A percentile compares a stretch with the other conserved stretches of the same genome.
Evolutionary conservation across 2,888 invertebrate species (phyloP).

Genomic region (Eustalomyia histrio): DNA sequence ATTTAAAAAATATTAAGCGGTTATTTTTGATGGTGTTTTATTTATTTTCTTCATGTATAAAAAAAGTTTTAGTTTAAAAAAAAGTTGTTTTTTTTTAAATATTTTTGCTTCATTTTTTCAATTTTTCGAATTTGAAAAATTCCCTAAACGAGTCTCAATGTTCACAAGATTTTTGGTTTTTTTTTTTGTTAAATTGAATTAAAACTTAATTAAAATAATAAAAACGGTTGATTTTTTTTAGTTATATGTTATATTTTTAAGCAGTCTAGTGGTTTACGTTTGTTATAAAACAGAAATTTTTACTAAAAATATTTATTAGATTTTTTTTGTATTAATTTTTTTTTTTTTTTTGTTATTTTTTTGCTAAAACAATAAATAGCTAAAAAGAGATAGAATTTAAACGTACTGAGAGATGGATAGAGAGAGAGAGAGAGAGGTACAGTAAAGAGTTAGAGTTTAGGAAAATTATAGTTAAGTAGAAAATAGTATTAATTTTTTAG

Average conservation of each 20-base stretch:
- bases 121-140: conserved; percentile 71
- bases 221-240: conserved; percentile 49
- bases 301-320: conserved; percentile 62
- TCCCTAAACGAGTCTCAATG: conserved; percentile 78
- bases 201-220: conserved; percentile 39
- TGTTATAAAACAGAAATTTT: conserved; percentile 48
- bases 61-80: conserved; percentile 52
- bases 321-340: neutral
- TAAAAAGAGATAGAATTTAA: neutral
- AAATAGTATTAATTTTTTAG: neutral
- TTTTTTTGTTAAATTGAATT: conserved; percentile 52
- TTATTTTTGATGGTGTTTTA: conserved; percentile 51
- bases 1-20: conserved; percentile 32
- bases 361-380: conserved; percentile 12
- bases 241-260: conserved; percentile 69
- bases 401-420: neutral
- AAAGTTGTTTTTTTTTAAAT: conserved; percentile 23
- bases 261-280: conserved; percentile 75
- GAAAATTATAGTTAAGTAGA: neutral
- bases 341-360: conserved; percentile 51
- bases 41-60: conserved; percentile 39
- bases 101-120: conserved; percentile 58
- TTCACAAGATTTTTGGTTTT: conserved; percentile 69
- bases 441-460: neutral
- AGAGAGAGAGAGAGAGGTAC: neutral